These are phyloP conservation scores for Platichthys flesus DNA, from an alignment of 2,113 vertebrate genomes.

Conservation along the genomic window DNA sequence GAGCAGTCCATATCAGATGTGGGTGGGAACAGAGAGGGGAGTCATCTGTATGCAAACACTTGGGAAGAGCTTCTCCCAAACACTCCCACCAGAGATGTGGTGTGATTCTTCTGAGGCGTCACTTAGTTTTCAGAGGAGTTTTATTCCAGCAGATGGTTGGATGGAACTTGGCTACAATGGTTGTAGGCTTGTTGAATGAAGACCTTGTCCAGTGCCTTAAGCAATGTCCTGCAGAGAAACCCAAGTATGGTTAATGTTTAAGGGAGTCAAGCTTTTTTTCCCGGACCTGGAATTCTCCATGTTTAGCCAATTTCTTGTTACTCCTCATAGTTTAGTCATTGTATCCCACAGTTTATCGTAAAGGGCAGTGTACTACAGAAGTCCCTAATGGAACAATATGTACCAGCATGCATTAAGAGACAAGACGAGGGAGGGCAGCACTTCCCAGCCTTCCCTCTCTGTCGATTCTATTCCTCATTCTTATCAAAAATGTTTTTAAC, in stretches of 20 bases:
- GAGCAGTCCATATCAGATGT: slow-evolving; percentile 25
- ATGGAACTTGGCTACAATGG: background rate
- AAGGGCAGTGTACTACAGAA: too few relatives aligned
- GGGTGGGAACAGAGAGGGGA: slow-evolving; percentile 16
- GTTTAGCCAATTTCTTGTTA: background rate
- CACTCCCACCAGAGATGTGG: slow-evolving; percentile 29
- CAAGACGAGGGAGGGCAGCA: too few relatives aligned
- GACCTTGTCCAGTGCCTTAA: slow-evolving; percentile 10
- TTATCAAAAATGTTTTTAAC: too few relatives aligned
- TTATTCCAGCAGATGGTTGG: slow-evolving; percentile 13
- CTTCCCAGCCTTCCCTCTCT: too few relatives aligned
- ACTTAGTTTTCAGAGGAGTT: background rate
- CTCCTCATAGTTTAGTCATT: too few relatives aligned
- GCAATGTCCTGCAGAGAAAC: background rate
- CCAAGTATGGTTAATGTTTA: background rate
- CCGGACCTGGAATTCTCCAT: background rate
- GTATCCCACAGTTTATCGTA: too few relatives aligned
- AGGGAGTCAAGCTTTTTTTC: background rate
- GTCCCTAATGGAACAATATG: too few relatives aligned
- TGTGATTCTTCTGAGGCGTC: slow-evolving; percentile 34
- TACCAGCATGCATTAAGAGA: too few relatives aligned
- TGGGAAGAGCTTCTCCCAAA: background rate
- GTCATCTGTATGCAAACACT: background rate
- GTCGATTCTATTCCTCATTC: too few relatives aligned
- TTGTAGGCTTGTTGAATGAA: slow-evolving; percentile 32